phyloP scores from a whole-genome alignment of 2,888 invertebrate genomes.

The Hypomecis atomaria region DNA sequence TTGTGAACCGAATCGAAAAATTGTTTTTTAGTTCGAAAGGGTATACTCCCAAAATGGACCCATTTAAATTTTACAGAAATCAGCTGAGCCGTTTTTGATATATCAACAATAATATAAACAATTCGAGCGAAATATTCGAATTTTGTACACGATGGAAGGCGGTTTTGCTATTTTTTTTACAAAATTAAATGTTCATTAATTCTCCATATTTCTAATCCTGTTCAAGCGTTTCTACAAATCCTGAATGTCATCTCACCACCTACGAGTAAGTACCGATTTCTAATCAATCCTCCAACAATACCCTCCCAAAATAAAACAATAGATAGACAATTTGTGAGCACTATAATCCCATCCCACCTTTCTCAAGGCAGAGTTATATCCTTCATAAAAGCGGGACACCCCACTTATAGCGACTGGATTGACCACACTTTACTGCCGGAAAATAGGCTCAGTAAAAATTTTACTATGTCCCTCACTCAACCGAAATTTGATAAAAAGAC shows the following conservation, averaged over 20 bases:
- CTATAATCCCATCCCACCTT: constrained; percentile 45
- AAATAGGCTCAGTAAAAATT: constrained; percentile 66
- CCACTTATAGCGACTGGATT: constrained; percentile 59
- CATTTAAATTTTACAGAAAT: too few species aligned
- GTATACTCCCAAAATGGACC: too few species aligned
- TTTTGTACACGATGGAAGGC: too few species aligned
- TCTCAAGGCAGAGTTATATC: constrained; percentile 56
- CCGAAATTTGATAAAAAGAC: constrained; percentile 55
- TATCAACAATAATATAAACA: too few species aligned
- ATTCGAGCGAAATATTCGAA: too few species aligned
- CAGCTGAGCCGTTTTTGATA: too few species aligned
- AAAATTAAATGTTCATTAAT: too few species aligned
- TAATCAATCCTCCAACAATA: not conserved
- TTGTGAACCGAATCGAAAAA: too few species aligned
- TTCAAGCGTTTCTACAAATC: too few species aligned
- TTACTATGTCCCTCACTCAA: constrained; percentile 55
- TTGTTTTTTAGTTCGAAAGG: too few species aligned
- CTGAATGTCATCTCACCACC: not conserved
- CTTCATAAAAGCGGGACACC: constrained; percentile 59
- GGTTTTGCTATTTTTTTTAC: too few species aligned
- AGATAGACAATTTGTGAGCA: constrained; percentile 54
- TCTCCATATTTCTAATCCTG: too few species aligned
- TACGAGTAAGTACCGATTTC: not conserved
- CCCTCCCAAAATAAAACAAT: constrained; percentile 46
- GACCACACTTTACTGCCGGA: constrained; percentile 68